These are phyloP conservation scores for Agelas oroides DNA, from an alignment of 37 sponge, comb jelly and placozoan genomes.

Conservation along the genomic window DNA sequence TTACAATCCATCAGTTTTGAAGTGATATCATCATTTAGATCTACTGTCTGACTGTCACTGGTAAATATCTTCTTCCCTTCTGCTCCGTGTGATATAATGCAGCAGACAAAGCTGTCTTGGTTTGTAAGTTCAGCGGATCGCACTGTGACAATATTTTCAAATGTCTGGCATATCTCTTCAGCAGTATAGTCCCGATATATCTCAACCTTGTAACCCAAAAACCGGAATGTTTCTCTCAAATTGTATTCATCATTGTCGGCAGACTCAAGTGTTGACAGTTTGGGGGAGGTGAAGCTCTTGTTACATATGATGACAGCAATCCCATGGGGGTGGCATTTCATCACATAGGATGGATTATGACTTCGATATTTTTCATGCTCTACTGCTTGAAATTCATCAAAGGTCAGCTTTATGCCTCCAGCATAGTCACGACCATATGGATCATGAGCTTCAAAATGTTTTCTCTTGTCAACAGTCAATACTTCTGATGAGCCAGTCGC, in stretches of 20 bases:
- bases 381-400: too few relatives aligned
- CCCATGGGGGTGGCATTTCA: slow-evolving; percentile 74
- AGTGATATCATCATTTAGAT: slow-evolving; percentile 39
- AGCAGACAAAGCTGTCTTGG: slow-evolving; percentile 85
- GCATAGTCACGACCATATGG: too few relatives aligned
- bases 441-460: too few relatives aligned
- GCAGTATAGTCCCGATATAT: slow-evolving; percentile 49
- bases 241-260: slow-evolving; percentile 44
- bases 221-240: slow-evolving; percentile 20
- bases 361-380: too few relatives aligned
- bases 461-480: too few relatives aligned
- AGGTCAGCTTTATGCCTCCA: too few relatives aligned
- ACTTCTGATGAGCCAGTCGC: too few relatives aligned
- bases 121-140: slow-evolving; percentile 26
- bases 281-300: slow-evolving; percentile 45
- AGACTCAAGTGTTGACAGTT: neutral
- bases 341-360: slow-evolving; percentile 20
- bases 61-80: slow-evolving; percentile 66
- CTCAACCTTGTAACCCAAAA: slow-evolving; percentile 59
- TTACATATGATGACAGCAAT: slow-evolving; percentile 80
- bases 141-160: slow-evolving; percentile 55
- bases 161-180: slow-evolving; percentile 27
- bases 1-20: slow-evolving; percentile 41
- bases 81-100: slow-evolving; percentile 86
- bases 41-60: slow-evolving; percentile 60